Percentiles rank a stretch among this genome's conserved stretches.
Conservation (phyloP, 2,888 invertebrate genomes). For the Atethmia centrago region DNA sequence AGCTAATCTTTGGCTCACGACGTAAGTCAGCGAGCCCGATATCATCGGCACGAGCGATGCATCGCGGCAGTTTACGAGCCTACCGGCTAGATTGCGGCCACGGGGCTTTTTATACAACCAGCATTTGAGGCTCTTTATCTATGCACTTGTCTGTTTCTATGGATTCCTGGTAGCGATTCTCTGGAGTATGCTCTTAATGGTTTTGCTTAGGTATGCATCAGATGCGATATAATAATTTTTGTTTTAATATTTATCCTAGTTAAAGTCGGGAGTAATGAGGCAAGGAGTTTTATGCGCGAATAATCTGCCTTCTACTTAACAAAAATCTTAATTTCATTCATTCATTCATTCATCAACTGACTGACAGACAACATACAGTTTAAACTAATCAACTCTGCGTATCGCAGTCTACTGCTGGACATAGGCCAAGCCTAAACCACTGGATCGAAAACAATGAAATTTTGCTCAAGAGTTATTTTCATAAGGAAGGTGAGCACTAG, state of each 20-base stretch:
- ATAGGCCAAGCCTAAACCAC: no score
- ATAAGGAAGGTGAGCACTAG: not conserved
- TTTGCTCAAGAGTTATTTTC: not conserved
- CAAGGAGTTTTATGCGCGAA: not conserved
- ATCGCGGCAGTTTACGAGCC: constrained; percentile 80
- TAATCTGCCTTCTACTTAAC: not conserved
- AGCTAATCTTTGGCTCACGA: constrained; percentile 69
- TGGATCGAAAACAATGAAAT: not conserved
- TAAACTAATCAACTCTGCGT: not conserved
- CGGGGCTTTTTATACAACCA: constrained; percentile 57
- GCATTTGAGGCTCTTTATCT: constrained; percentile 55
- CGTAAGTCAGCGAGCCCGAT: constrained; percentile 77
- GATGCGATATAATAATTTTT: constrained; percentile 28
- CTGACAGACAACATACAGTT: not conserved
- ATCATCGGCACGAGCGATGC: constrained; percentile 85
- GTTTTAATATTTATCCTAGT: constrained; percentile 14
- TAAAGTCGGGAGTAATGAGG: not conserved
- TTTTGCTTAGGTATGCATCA: constrained; percentile 20
- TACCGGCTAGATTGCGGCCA: constrained; percentile 65
- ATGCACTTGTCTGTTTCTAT: constrained; percentile 55
- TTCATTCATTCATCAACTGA: no score
- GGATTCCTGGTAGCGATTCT: constrained; percentile 54
- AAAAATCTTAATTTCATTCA: not conserved
- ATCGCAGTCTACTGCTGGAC: not conserved
- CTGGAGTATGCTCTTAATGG: constrained; percentile 30